Evolutionary conservation across 2,888 invertebrate genomes (phyloP).

Genomic region (Microchrysa polita): DNA sequence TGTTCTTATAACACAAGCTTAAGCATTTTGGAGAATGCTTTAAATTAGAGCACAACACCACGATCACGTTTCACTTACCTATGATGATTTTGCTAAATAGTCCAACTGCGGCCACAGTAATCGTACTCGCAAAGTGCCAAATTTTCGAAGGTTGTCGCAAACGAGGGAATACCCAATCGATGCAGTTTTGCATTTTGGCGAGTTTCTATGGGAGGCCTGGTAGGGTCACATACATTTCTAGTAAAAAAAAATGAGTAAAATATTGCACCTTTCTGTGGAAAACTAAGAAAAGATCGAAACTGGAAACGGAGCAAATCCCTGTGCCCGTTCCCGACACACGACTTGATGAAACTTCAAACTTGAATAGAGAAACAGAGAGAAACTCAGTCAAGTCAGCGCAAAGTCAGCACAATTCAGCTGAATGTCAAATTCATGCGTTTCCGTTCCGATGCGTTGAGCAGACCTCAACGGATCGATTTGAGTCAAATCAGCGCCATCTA

Average conservation of each 20-base stretch:
- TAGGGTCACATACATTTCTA: not conserved
- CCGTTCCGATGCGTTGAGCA: no score
- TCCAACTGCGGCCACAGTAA: conserved; percentile 14
- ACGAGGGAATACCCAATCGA: conserved; percentile 14
- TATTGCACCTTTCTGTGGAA: not conserved
- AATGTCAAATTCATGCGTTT: conserved; percentile 3
- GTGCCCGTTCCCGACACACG: not conserved
- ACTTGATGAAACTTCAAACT: not conserved
- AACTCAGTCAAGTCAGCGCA: no score
- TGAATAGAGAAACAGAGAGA: no score
- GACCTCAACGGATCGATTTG: no score
- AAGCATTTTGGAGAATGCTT: no score
- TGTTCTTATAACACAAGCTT: no score
- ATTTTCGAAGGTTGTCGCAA: conserved; percentile 2
- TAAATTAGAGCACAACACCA: not conserved
- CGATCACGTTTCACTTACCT: not conserved
- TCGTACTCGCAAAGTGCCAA: conserved; percentile 18
- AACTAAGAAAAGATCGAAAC: not conserved
- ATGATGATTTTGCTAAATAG: conserved; percentile 15
- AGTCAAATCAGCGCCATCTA: no score
- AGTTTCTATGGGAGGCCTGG: not conserved
- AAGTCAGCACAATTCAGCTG: not conserved
- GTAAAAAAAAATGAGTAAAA: not conserved
- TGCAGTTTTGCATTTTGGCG: not conserved
- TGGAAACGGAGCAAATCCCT: not conserved